Percentiles rank a stretch among this genome's conserved stretches.
Conservation (phyloP, 2,888 invertebrate species). For the Spodoptera exigua region DNA sequence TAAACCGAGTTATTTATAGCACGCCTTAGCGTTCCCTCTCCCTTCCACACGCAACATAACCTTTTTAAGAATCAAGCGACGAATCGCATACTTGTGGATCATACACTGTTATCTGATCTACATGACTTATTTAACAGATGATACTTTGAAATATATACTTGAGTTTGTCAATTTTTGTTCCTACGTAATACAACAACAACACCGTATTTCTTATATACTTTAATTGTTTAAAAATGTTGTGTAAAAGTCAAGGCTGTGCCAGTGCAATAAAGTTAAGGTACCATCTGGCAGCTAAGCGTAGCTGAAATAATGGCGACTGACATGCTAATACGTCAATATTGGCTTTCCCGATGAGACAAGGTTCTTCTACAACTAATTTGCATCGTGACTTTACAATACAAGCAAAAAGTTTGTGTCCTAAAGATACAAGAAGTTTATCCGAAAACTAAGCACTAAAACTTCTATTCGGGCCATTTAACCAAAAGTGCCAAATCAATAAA, state of each 20-base stretch:
- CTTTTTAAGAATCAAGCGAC: conserved; percentile 52
- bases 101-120: conserved; percentile 6
- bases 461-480: background rate
- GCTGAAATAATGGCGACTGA: conserved; percentile 19
- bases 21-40: conserved; percentile 50
- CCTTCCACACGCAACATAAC: conserved; percentile 45
- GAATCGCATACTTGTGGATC: conserved; percentile 32
- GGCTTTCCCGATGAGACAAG: background rate
- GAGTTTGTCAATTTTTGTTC: background rate
- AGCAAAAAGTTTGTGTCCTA: too few species aligned
- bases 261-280: conserved; percentile 32
- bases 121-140: background rate
- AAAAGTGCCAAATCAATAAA: background rate
- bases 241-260: conserved; percentile 36
- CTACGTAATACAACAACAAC: too few species aligned
- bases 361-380: conserved; percentile 15
- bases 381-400: conserved; percentile 3
- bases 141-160: background rate
- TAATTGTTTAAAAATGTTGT: background rate
- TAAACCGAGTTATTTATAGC: conserved; percentile 69
- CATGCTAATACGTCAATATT: conserved; percentile 28
- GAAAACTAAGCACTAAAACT: background rate
- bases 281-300: conserved; percentile 21
- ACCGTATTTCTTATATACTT: too few species aligned
- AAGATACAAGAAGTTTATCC: background rate